Evolutionary conservation across 2,113 vertebrate genomes (phyloP).

Genomic region (Pterocles gutturalis): DNA sequence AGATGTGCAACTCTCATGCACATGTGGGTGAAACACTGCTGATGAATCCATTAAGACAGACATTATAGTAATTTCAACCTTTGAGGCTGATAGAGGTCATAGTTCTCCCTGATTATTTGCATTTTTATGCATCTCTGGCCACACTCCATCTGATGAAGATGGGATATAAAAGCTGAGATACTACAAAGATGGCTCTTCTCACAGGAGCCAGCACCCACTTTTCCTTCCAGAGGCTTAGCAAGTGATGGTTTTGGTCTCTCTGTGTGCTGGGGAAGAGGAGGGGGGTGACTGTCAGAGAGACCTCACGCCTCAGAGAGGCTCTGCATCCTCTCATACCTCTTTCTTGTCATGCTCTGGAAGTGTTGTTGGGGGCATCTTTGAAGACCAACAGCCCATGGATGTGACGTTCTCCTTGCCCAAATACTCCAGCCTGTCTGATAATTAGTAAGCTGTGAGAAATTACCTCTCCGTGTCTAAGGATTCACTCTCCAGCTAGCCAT

Average conservation of each 20-base stretch:
- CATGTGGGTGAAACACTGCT: not conserved
- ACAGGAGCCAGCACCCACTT: not conserved
- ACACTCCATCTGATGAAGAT: not conserved
- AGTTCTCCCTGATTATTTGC: not conserved
- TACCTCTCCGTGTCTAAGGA: not conserved
- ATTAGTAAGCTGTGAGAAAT: not conserved
- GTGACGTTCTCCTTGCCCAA: not conserved
- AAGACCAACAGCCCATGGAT: not conserved
- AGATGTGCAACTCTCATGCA: not conserved
- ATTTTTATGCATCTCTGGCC: not conserved
- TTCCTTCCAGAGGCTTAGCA: not conserved
- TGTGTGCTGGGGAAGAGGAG: not conserved
- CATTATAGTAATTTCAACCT: not conserved
- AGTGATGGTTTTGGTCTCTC: not conserved
- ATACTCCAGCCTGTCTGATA: not conserved
- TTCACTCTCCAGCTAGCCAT: not conserved
- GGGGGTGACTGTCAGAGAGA: fast-evolving
- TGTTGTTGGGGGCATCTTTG: not conserved
- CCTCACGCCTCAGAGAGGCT: not conserved
- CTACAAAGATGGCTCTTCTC: not conserved
- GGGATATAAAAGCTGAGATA: not conserved
- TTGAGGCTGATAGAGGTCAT: not conserved
- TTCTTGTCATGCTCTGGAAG: not conserved
- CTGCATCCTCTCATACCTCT: not conserved
- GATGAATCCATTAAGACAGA: not conserved